These are phyloP conservation scores for Thomomys bottae DNA, from an alignment of 2,113 vertebrate genomes.

Conservation along the genomic window DNA sequence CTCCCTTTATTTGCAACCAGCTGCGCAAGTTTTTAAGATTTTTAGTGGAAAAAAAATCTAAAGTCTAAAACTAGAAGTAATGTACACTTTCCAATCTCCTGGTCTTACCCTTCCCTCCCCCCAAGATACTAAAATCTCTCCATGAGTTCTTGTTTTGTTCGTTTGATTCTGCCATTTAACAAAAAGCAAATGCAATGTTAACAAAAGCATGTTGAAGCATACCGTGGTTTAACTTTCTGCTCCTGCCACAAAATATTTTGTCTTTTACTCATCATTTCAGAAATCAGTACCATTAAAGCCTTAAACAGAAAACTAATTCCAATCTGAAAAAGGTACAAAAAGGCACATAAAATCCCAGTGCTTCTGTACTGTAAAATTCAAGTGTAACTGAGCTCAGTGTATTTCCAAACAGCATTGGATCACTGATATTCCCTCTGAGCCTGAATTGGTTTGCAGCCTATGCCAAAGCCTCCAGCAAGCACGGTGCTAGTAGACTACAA, in stretches of 20 bases:
- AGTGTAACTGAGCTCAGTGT: conserved; percentile 99
- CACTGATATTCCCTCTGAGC: conserved; percentile 92
- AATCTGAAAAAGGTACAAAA: conserved; percentile 99
- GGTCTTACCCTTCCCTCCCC: conserved; percentile 83
- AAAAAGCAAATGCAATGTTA: conserved; percentile 93
- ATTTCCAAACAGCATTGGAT: conserved; percentile 94
- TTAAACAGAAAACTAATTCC: conserved; percentile 99
- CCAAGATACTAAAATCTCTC: conserved; percentile 89
- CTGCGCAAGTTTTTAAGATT: conserved; percentile 92
- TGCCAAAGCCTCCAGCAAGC: conserved; percentile 96
- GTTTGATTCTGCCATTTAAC: conserved; percentile 90
- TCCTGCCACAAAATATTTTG: conserved; percentile 89
- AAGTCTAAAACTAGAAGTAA: conserved; percentile 93
- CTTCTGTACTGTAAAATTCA: conserved; percentile 99
- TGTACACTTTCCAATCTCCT: conserved; percentile 93
- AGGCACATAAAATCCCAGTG: conserved; percentile 99
- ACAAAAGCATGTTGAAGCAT: conserved; percentile 94
- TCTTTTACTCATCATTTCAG: conserved; percentile 93
- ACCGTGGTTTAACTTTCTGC: conserved; percentile 93
- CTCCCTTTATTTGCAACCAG: conserved; percentile 98
- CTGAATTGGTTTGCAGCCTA: conserved; percentile 91
- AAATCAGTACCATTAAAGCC: conserved; percentile 99
- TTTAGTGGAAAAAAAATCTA: conserved; percentile 90
- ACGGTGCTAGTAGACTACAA: conserved; percentile 98
- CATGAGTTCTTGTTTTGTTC: conserved; percentile 85